Conservation (phyloP, 2,888 invertebrate genomes). For the Salpingus planirostris region DNA sequence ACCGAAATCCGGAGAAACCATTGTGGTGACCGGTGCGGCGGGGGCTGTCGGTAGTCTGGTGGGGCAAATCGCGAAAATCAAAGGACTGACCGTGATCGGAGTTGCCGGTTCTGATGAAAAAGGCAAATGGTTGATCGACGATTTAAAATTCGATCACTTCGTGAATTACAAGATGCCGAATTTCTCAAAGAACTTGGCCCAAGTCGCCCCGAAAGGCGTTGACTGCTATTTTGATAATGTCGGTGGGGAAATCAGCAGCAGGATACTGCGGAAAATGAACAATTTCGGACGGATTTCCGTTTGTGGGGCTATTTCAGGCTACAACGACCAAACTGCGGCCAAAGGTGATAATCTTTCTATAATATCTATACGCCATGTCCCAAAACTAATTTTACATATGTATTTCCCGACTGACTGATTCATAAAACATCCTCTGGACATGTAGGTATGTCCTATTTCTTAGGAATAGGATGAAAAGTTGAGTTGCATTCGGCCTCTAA, state of each 20-base stretch:
- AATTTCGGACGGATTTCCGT: conserved; percentile 53
- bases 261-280: conserved; percentile 55
- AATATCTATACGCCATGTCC: too few species aligned
- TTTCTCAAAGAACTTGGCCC: conserved; percentile 45
- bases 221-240: conserved; percentile 73
- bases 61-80: conserved; percentile 66
- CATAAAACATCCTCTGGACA: too few species aligned
- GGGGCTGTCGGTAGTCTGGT: conserved; percentile 70
- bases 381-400: too few species aligned
- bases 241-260: conserved; percentile 57
- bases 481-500: too few species aligned
- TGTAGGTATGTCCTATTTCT: too few species aligned
- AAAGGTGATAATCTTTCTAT: too few species aligned
- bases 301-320: conserved; percentile 60
- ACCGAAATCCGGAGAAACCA: conserved; percentile 60
- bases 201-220: conserved; percentile 57
- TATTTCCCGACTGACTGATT: too few species aligned
- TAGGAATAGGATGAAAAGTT: too few species aligned
- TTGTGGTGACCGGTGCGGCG: conserved; percentile 65
- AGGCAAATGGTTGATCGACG: conserved; percentile 53
- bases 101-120: conserved; percentile 65
- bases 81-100: conserved; percentile 60
- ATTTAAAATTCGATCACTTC: conserved; percentile 56
- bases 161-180: conserved; percentile 61
- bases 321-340: too few species aligned